A percentile compares a stretch with the other conserved stretches of the same genome.
These are phyloP conservation scores for Drosophila kohkoa DNA, from an alignment of 1,140 invertebrate species.

Conservation along the genomic window DNA sequence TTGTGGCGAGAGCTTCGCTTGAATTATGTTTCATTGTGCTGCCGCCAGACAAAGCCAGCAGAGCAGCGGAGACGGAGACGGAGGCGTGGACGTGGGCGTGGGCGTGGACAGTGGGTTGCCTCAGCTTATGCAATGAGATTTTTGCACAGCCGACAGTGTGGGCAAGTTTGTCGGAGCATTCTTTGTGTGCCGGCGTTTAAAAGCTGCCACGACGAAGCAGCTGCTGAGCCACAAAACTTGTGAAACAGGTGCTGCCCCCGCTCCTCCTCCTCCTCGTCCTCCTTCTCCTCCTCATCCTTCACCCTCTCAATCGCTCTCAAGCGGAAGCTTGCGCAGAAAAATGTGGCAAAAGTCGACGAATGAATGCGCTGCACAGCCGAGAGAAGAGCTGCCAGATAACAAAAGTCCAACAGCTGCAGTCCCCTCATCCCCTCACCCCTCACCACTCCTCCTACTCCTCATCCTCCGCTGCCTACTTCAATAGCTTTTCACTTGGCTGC, in stretches of 20 bases:
- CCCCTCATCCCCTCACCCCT: no score
- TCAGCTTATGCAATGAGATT: slow-evolving; percentile 67
- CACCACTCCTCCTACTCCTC: no score
- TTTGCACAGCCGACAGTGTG: slow-evolving; percentile 18
- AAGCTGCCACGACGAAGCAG: slow-evolving; percentile 9
- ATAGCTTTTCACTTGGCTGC: slow-evolving; percentile 63
- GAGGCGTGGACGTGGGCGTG: background rate
- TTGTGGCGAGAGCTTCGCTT: slow-evolving; percentile 35
- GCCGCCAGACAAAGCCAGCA: slow-evolving; percentile 44
- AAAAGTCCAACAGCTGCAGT: background rate
- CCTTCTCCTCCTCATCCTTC: background rate
- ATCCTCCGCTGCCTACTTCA: slow-evolving; percentile 30
- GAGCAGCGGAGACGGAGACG: background rate
- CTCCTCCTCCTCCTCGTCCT: no score
- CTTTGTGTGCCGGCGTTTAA: slow-evolving; percentile 49
- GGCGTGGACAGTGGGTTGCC: slow-evolving; percentile 2
- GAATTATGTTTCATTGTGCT: slow-evolving; percentile 64
- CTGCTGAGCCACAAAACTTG: slow-evolving; percentile 6
- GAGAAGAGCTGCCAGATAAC: background rate
- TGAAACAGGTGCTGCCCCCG: slow-evolving; percentile 3
- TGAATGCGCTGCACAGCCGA: slow-evolving; percentile 41
- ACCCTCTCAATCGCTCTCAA: slow-evolving; percentile 28
- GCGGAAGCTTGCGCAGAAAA: slow-evolving; percentile 60
- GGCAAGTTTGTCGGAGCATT: slow-evolving; percentile 15
- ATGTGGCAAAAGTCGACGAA: slow-evolving; percentile 20